A percentile compares a stretch with the other conserved stretches of the same genome.
phyloP scores from a whole-genome alignment of 2,113 vertebrate species.

The Xyrauchen texanus region DNA sequence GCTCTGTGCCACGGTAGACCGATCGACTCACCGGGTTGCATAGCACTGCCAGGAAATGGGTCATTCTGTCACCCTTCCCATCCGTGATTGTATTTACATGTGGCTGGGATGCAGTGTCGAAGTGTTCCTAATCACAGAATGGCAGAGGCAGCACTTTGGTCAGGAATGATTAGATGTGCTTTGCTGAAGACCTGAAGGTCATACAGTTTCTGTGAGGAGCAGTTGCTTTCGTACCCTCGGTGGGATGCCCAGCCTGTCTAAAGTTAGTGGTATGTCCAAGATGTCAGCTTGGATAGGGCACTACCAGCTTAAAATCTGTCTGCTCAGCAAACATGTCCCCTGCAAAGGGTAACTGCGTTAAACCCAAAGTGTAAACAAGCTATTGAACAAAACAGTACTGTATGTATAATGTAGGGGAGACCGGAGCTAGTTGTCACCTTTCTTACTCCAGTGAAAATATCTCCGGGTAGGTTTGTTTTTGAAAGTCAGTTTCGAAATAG shows the following conservation, averaged over 20 bases:
- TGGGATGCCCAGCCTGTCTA: slow-evolving; percentile 33
- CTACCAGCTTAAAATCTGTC: slow-evolving; percentile 40
- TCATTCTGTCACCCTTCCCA: slow-evolving; percentile 44
- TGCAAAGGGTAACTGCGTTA: background rate
- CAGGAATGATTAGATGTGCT: slow-evolving; percentile 72
- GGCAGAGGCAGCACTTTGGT: slow-evolving; percentile 70
- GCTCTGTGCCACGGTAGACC: slow-evolving; percentile 37
- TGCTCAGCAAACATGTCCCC: slow-evolving; percentile 40
- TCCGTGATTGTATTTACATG: slow-evolving; percentile 35
- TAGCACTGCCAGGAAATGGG: slow-evolving; percentile 34
- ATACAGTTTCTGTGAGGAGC: slow-evolving; percentile 47
- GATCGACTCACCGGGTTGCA: background rate
- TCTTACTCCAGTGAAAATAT: no score
- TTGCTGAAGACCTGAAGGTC: slow-evolving; percentile 72
- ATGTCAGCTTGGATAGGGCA: slow-evolving; percentile 30
- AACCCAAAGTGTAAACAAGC: slow-evolving; percentile 19
- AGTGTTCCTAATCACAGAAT: slow-evolving; percentile 57
- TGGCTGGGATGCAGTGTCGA: slow-evolving; percentile 49
- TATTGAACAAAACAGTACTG: background rate
- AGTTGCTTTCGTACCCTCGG: slow-evolving; percentile 24
- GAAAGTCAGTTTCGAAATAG: no score
- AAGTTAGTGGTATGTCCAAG: slow-evolving; percentile 32
- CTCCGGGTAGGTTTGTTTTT: no score
- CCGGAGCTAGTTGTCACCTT: no score
- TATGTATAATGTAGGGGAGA: no score